These are phyloP conservation scores for Origma solitaria DNA, from an alignment of 2,113 vertebrate genomes.

Conservation along the genomic window DNA sequence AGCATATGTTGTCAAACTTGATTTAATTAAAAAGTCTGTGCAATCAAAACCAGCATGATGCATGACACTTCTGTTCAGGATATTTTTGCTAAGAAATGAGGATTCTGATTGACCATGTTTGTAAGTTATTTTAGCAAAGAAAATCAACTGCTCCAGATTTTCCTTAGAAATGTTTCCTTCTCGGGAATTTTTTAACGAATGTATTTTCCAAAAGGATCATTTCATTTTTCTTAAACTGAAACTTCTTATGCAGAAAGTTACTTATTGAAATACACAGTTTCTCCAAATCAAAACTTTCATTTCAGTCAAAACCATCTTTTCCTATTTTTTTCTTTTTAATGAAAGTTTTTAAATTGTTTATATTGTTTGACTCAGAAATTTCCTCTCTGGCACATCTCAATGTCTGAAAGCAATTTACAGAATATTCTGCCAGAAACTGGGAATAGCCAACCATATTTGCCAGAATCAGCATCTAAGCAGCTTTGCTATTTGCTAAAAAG, in stretches of 20 bases:
- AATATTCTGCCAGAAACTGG: not conserved
- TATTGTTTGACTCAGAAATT: not conserved
- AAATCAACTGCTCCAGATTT: not conserved
- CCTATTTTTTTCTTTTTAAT: not conserved
- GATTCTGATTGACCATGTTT: not conserved
- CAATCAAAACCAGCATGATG: not conserved
- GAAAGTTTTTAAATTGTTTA: not conserved
- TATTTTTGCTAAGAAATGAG: not conserved
- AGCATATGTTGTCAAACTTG: conserved; percentile 22
- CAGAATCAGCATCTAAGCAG: not conserved
- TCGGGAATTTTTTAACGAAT: not conserved
- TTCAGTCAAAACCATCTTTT: not conserved
- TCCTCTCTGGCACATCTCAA: not conserved
- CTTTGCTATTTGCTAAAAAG: not conserved
- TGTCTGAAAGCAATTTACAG: not conserved
- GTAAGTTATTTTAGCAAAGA: not conserved
- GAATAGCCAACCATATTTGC: not conserved
- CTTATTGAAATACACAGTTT: not conserved
- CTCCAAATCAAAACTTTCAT: not conserved
- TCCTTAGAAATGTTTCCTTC: not conserved
- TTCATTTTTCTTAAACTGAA: not conserved
- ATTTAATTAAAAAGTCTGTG: conserved; percentile 28
- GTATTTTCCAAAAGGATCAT: not conserved
- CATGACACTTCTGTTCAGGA: not conserved
- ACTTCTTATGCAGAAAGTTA: not conserved